Evolutionary conservation across 2,113 vertebrate genomes (phyloP), one percentile per base, ranked within the genome.

Genomic region (Patagioenas fasciata): DNA sequence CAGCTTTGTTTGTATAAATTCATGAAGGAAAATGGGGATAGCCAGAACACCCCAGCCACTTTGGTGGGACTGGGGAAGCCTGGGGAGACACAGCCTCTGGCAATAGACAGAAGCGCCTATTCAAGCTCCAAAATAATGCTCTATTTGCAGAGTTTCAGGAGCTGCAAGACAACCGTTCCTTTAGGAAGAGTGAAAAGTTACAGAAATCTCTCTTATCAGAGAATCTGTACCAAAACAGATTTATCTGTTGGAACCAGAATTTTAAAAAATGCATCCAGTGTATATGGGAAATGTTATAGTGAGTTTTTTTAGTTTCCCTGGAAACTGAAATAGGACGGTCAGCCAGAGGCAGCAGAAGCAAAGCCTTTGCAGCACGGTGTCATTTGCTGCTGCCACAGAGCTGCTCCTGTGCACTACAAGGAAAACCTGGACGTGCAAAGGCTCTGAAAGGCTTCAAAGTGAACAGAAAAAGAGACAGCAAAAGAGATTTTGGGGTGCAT

Each of bases 31-130:
- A n/a, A 28, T 11, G 15, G 69, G 56, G 50, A 23, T 2, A 19
- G 44, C 18, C 50, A 28, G 34, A 38, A 16, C 7, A 2, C n/a
- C 31, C 74, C 74, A 26, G 17, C 4, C 31, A 6, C 16, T 16
- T 29, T 3, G 5, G 16, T 60, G 67, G 42, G 17, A 32, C 5
- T 44, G 34, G 40, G 40, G 28, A 31, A 54, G 36, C 5, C 44
- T 17, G 51, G 57, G 14, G 7, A 21, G 17, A 10, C 0, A 1
- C 6, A 17, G 6, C 5, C 36, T 51, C 32, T 51, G 78, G 23
- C 7, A 61, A 14, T 0, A 7, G 11, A 32, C 11, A 57, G 24
- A 24, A 13, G 6, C 4, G 36, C 7, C 4, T 5, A 1, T 2
- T 3, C 25, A 15, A 29, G 42, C 67, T 19, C 67, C 19, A 47